Evolutionary conservation across 2,888 invertebrate genomes (phyloP), one percentile per base, ranked within the genome.

Genomic region (Macrophya alboannulata): DNA sequence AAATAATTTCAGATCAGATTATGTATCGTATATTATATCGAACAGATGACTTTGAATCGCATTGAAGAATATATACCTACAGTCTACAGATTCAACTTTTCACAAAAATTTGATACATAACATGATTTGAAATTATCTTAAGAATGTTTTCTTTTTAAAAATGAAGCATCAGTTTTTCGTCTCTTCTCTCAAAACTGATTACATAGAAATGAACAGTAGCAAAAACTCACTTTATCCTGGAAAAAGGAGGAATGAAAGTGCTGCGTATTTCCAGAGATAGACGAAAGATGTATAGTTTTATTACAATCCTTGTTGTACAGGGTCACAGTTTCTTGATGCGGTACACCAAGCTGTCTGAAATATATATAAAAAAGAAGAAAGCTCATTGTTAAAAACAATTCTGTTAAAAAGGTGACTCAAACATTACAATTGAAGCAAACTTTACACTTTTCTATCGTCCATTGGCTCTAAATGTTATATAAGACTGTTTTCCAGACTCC

Each of bases 231-330:
- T 96, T 98, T 98, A 92, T 98, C 97, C 92, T 98, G 97, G 94
- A 99, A 99, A 95, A 99, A 99, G 88, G 99, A 99, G 92, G 99
- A 98, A 94, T 99, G 98, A 95, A 99, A 99, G 95, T 98, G 98
- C 55, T 97, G 97, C 90, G 98, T 98, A 94, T 97, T 98, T 91
- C 99, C 99, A 89, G 98, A 98, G 92, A 99, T 98, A 89, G 99
- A 98, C 92, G 98, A 97, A 93, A 99, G 96, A 94, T 98, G 98
- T 92, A 99, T 96, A 92, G 97, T 98, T 92, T 96, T 96, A 94
- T 98, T 98, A 89, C 95, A 94, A 95, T 97, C 97, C 91, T 96
- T 96, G 95, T 99, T 99, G 94, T 97, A 96, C 90, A 99, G 95
- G 90, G 97, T 97, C 88, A 99, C 99, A 92, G 96, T 95, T 94